These are phyloP conservation scores for Ateles fusciceps DNA, from an alignment of 2,797 vertebrate species.

Conservation along the genomic window DNA sequence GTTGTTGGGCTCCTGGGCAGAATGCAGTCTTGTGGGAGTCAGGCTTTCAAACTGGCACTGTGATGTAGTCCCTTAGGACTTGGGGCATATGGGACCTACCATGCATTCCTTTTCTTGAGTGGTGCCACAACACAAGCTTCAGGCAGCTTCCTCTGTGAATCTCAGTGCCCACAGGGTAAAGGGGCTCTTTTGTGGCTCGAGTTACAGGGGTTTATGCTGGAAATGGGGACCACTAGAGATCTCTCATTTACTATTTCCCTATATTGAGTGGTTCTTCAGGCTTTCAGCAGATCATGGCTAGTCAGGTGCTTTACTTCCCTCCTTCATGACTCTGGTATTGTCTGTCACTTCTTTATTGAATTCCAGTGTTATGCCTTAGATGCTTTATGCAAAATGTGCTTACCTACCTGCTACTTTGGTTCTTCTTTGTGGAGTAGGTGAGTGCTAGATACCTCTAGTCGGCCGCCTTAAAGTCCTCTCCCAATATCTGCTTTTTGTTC, in stretches of 20 bases:
- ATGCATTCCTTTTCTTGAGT: too few relatives aligned
- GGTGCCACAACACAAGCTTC: too few relatives aligned
- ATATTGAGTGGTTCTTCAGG: neutral
- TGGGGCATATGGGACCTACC: neutral
- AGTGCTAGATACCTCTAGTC: neutral
- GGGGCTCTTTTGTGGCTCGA: too few relatives aligned
- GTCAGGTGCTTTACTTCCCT: too few relatives aligned
- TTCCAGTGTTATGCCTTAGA: neutral
- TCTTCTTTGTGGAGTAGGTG: neutral
- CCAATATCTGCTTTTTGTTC: neutral
- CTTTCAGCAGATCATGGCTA: neutral
- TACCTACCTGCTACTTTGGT: neutral
- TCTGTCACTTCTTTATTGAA: neutral
- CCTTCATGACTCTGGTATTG: too few relatives aligned
- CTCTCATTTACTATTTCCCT: neutral
- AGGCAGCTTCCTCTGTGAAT: rapidly evolving
- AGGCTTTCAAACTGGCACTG: neutral
- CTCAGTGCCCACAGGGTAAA: neutral
- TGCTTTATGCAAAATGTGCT: neutral
- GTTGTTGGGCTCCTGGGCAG: neutral
- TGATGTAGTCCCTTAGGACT: neutral
- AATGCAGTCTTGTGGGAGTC: neutral
- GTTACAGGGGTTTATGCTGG: neutral
- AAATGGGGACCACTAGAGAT: neutral
- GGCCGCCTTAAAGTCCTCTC: neutral